phyloP scores from a whole-genome alignment of 2,888 invertebrate genomes.

The Acleris literana region DNA sequence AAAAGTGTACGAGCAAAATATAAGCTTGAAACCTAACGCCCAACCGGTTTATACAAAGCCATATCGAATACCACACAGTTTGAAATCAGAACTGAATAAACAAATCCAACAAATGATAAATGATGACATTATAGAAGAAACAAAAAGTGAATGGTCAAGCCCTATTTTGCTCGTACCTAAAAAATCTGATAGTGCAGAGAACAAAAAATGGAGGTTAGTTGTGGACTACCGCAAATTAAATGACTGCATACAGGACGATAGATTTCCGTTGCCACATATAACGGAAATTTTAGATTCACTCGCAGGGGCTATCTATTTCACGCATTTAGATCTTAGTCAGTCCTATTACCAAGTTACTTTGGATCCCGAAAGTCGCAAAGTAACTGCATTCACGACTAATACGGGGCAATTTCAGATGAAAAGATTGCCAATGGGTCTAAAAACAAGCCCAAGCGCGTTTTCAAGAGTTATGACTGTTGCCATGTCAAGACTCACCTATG shows the following conservation, averaged over 20 bases:
- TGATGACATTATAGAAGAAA: conserved; percentile 8
- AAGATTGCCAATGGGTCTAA: conserved; percentile 3
- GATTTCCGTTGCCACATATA: too few species aligned
- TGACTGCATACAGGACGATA: too few species aligned
- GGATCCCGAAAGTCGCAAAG: conserved; percentile 6
- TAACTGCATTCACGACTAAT: conserved; percentile 3
- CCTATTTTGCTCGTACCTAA: conserved; percentile 6
- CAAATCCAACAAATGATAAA: not conserved
- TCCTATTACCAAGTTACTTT: conserved; percentile 9
- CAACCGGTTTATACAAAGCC: conserved; percentile 13
- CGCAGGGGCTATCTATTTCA: conserved; percentile 3
- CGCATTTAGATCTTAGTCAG: conserved; percentile 10
- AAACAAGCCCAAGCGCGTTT: not conserved
- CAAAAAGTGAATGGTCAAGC: conserved; percentile 1
- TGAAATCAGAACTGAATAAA: conserved; percentile 12
- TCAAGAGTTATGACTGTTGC: conserved; percentile 11
- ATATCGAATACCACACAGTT: conserved; percentile 15
- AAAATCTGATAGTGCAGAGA: not conserved
- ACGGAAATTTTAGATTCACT: not conserved
- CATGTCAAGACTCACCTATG: conserved; percentile 7
- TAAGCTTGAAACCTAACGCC: conserved; percentile 10
- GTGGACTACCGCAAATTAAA: too few species aligned
- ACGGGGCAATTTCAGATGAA: conserved; percentile 6
- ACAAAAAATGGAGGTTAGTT: conserved; percentile 2
- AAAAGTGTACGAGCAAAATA: conserved; percentile 9